A percentile compares a stretch with the other conserved stretches of the same genome.
Conservation (phyloP, 2,113 vertebrate species). For the Thermophis baileyi region DNA sequence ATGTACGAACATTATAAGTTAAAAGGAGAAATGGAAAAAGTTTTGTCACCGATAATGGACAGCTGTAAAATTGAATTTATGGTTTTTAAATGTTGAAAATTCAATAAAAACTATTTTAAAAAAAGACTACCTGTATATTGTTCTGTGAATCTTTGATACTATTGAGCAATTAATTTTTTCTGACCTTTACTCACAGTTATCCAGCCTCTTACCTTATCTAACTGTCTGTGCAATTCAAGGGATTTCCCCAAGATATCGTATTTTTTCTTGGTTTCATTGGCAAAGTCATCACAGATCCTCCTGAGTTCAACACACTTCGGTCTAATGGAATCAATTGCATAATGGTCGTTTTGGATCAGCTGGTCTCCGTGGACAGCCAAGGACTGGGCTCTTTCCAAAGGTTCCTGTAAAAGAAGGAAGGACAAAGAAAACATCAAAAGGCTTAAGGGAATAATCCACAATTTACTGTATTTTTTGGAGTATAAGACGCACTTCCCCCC, state of each 20-base stretch:
- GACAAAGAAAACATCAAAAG: not conserved
- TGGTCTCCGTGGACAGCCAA: constrained; percentile 86
- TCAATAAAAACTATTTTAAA: no score
- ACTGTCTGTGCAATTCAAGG: constrained; percentile 81
- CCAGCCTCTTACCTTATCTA: constrained; percentile 76
- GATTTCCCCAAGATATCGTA: constrained; percentile 83
- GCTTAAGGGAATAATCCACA: not conserved
- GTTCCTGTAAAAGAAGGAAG: constrained; percentile 66
- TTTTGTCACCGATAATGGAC: no score
- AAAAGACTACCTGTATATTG: not conserved
- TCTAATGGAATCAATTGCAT: constrained; percentile 87
- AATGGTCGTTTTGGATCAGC: constrained; percentile 92
- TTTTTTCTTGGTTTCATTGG: constrained; percentile 88
- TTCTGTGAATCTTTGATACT: not conserved
- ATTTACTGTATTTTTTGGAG: no score
- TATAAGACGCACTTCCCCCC: no score
- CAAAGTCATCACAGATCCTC: constrained; percentile 87
- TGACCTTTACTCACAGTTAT: not conserved
- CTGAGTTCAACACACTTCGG: constrained; percentile 92
- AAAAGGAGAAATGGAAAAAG: no score
- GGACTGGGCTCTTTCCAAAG: constrained; percentile 86
- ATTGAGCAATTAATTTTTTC: not conserved
- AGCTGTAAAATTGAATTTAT: no score
- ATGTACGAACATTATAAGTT: no score
- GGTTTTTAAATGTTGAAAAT: no score